Base-by-base conservation (phyloP, 2,888 invertebrate genomes). In the Brachylomia viminalis region DNA sequence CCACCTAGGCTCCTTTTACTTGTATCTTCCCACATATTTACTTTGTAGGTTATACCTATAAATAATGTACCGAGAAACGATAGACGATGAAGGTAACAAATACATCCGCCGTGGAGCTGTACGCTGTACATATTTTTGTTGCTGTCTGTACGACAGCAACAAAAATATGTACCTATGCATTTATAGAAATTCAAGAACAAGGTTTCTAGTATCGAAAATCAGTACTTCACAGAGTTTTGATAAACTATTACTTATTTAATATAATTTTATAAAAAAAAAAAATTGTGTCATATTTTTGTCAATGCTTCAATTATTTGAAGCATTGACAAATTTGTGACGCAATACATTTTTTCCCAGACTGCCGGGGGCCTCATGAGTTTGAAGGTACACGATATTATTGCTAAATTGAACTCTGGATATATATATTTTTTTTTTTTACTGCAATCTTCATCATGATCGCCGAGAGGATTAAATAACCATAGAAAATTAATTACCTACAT, bases 51-150 rank as follows among this genome's bases (percentile, higher is more conserved):
- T 10, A 75, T 66, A 76, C 20, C 49, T 45, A 59, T 66, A 75
- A 61, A 76, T 66, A 75, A 45, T 52, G 17, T 52, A 52, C 59
- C 27, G n/a, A 59, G n/a, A 49, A 65, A 75, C 49, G 47, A 74
- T 73, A 42, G 13, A 75, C 30, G 65, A 45, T 75, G 42, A 17
- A 23, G 76, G 76, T 75, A 75, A 45, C 52, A 42, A 65, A 76
- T 30, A 13, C 59, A 75, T 65, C 75, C 20, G 49, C 23, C 23
- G 7, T 2, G 20, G 30, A 33, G 52, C 45, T n/a, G n/a, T n/a
- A n/a, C n/a, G n/a, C n/a, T n/a, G n/a, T n/a, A n/a, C n/a, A n/a
- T n/a, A n/a, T n/a, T n/a, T n/a, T n/a, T n/a, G n/a, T n/a, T n/a
- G n/a, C n/a, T n/a, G n/a, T n/a, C n/a, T n/a, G n/a, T n/a, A n/a